Evolutionary conservation across 2,113 vertebrate genomes (phyloP).

Genomic region (Rhegmatorhina hoffmannsi): DNA sequence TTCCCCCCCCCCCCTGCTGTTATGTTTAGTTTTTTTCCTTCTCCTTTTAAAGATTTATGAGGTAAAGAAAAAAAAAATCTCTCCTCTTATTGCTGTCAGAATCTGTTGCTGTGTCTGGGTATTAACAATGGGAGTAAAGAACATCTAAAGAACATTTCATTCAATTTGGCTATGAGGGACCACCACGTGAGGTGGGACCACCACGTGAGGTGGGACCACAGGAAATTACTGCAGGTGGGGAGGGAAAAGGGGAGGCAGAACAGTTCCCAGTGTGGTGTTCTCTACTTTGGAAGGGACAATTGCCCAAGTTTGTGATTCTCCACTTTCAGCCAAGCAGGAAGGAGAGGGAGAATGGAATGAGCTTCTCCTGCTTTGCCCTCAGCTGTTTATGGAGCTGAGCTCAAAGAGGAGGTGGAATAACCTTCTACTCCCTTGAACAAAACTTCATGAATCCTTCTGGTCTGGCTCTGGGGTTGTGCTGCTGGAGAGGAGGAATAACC

Average conservation of each 20-base stretch:
- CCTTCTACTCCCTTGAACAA: neutral
- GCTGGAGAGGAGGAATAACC: neutral
- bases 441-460: neutral
- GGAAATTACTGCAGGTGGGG: fast-evolving
- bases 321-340: neutral
- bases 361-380: neutral
- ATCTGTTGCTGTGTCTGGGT: neutral
- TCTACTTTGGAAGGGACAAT: neutral
- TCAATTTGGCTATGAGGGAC: neutral
- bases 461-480: neutral
- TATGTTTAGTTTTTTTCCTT: neutral
- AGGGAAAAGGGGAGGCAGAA: neutral
- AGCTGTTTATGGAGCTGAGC: neutral
- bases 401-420: neutral
- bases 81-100: neutral
- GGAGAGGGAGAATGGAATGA: neutral
- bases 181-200: too few species aligned
- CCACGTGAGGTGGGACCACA: fast-evolving
- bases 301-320: neutral
- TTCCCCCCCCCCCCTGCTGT: neutral
- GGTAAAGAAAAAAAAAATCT: neutral
- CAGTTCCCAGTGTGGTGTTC: neutral
- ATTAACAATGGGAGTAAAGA: neutral
- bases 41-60: neutral
- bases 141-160: neutral